A percentile compares a stretch with the other conserved stretches of the same genome.
phyloP scores from a whole-genome alignment of 2,888 invertebrate species.

The Petrolisthes cinctipes region DNA sequence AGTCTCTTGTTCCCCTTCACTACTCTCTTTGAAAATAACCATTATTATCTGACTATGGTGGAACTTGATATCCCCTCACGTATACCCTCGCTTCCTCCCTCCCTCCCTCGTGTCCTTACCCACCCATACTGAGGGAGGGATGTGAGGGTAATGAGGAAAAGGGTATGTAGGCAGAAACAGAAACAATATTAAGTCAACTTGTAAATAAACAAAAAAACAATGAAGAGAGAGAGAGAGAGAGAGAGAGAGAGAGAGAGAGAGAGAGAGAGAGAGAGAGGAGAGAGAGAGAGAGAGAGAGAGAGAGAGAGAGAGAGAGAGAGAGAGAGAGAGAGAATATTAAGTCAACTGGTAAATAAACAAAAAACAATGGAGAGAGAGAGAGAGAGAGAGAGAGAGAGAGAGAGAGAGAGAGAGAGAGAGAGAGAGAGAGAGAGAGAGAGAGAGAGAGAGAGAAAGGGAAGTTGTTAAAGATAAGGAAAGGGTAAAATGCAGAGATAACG shows the following conservation, averaged over 20 bases:
- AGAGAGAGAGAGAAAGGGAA: not conserved
- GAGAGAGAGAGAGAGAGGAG: not conserved
- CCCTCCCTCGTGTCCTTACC: not conserved
- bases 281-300: slow-evolving; percentile 13
- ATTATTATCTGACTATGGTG: too few species aligned
- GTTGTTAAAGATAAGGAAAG: not conserved
- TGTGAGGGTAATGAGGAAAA: not conserved
- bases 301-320: not conserved
- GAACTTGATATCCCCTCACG: too few species aligned
- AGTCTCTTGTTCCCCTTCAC: not conserved
- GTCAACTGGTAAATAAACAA: not conserved
- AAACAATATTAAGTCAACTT: not conserved
- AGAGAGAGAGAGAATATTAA: not conserved
- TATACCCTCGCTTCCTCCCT: too few species aligned
- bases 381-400: too few species aligned
- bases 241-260: too few species aligned
- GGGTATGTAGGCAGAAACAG: not conserved
- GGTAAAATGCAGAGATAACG: not conserved
- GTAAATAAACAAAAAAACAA: not conserved
- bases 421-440: slow-evolving; percentile 15
- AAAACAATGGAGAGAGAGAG: not conserved
- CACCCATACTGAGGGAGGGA: not conserved
- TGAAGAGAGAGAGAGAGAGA: too few species aligned
- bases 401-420: not conserved
- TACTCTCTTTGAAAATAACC: not conserved